These are phyloP conservation scores for Periphyllus acericola DNA, from an alignment of 2,888 invertebrate genomes.

Conservation along the genomic window DNA sequence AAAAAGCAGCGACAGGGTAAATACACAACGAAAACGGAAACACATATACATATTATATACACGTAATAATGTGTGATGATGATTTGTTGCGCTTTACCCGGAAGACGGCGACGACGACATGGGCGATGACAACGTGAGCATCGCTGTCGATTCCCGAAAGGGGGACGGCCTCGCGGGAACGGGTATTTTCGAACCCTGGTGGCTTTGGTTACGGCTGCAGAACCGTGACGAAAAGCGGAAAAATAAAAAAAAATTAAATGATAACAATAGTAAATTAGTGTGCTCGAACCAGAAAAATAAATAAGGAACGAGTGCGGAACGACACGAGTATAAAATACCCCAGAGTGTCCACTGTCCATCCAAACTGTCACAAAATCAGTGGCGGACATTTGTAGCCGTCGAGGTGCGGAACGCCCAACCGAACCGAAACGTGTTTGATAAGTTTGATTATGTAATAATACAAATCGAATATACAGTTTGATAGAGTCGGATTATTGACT, in stretches of 20 bases:
- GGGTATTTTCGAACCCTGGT: slow-evolving; percentile 48
- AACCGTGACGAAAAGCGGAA: neutral
- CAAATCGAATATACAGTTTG: neutral
- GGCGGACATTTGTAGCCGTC: too few relatives aligned
- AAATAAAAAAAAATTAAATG: neutral
- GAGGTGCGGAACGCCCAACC: neutral
- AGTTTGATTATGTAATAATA: neutral
- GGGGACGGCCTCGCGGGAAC: slow-evolving; percentile 70
- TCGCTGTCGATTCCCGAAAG: slow-evolving; percentile 66
- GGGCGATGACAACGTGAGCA: slow-evolving; percentile 2
- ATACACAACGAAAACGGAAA: slow-evolving; percentile 17
- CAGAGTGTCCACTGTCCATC: too few relatives aligned
- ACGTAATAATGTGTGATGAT: slow-evolving; percentile 2
- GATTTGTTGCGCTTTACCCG: slow-evolving; percentile 49
- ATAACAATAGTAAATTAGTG: neutral
- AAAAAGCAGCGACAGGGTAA: neutral
- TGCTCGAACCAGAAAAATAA: neutral
- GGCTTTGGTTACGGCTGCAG: slow-evolving; percentile 13
- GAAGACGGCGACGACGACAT: slow-evolving; percentile 35
- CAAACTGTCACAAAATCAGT: too few relatives aligned
- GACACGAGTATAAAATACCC: neutral
- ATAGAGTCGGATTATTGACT: too few relatives aligned
- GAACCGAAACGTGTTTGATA: neutral
- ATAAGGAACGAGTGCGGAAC: neutral
- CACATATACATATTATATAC: neutral